These are phyloP conservation scores for Nicator chloris DNA, from an alignment of 2,113 vertebrate genomes.

Conservation along the genomic window DNA sequence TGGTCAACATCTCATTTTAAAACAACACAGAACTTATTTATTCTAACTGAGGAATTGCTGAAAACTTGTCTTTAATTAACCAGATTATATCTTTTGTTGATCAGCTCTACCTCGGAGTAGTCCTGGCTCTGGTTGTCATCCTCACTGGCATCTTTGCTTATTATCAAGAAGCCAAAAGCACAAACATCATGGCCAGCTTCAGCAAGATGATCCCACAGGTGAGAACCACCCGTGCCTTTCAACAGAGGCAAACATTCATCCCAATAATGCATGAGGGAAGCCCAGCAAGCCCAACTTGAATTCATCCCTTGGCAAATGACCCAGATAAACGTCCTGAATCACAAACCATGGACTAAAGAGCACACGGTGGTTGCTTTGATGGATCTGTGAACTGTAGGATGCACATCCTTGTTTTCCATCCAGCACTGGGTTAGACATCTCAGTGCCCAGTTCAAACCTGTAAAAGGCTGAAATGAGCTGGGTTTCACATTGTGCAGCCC, in stretches of 20 bases:
- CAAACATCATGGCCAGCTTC: conserved; percentile 84
- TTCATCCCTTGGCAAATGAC: background rate
- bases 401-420: background rate
- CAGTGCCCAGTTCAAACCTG: background rate
- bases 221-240: background rate
- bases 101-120: conserved; percentile 76
- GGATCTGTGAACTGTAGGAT: background rate
- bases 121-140: conserved; percentile 76
- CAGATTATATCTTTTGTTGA: background rate
- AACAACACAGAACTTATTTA: background rate
- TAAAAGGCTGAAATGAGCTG: background rate
- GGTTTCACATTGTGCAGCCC: background rate
- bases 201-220: conserved; percentile 83
- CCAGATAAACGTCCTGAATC: background rate
- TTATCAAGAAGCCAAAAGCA: conserved; percentile 83
- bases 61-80: background rate
- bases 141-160: conserved; percentile 81
- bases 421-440: background rate
- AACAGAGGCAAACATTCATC: background rate
- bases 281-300: background rate
- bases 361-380: background rate
- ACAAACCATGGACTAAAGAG: background rate
- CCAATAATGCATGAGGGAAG: background rate
- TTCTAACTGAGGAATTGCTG: background rate
- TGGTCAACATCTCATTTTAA: background rate